A percentile compares a stretch with the other conserved stretches of the same genome.
Evolutionary conservation across 2,797 vertebrate species (phyloP).

Genomic region (Philypnodon macrostomus): DNA sequence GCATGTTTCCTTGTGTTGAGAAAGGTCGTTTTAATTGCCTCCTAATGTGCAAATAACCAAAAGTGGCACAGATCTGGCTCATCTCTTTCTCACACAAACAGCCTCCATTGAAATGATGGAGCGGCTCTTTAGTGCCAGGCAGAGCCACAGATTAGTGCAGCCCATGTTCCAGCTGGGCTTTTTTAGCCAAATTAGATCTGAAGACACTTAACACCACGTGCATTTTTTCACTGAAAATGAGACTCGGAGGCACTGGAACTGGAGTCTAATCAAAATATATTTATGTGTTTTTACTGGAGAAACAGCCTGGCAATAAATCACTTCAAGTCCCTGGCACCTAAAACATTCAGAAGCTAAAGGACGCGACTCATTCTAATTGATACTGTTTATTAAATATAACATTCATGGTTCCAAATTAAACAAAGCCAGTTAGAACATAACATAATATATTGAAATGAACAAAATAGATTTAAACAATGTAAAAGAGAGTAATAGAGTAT

Average conservation of each 20-base stretch:
- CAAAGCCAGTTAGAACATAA: no score
- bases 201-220: conserved; percentile 14
- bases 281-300: background rate
- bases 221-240: conserved; percentile 4
- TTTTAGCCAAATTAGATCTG: conserved; percentile 25
- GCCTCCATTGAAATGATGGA: conserved; percentile 42
- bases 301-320: conserved; percentile 5
- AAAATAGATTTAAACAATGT: no score
- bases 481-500: no score
- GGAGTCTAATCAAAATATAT: background rate
- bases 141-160: conserved; percentile 39
- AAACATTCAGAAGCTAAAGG: background rate
- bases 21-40: conserved; percentile 24
- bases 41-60: conserved; percentile 30
- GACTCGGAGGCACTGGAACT: conserved; percentile 4
- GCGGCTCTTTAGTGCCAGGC: conserved; percentile 32
- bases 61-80: conserved; percentile 26
- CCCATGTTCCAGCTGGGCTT: conserved; percentile 33
- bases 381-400: no score
- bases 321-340: background rate
- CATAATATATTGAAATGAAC: no score
- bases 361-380: background rate
- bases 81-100: conserved; percentile 30
- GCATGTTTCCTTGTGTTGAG: conserved; percentile 23
- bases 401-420: no score